phyloP scores from a whole-genome alignment of 2,797 vertebrate species.

The Mus caroli region DNA sequence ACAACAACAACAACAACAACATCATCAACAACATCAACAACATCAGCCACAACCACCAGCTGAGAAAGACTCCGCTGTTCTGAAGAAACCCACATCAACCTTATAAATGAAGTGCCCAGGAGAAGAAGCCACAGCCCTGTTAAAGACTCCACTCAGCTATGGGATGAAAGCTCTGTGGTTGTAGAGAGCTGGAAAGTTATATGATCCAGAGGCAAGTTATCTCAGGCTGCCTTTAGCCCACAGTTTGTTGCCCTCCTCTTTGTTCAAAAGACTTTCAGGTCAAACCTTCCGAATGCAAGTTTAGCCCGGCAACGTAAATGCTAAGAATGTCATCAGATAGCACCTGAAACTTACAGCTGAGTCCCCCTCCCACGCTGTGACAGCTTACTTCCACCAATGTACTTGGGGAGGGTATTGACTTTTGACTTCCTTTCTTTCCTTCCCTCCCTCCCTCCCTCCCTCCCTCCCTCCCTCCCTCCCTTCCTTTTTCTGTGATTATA shows the following conservation, averaged over 20 bases:
- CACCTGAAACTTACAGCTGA: background rate
- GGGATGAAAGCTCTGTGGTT: too few relatives aligned
- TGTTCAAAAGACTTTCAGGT: background rate
- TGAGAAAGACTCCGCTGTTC: background rate
- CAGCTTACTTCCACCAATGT: background rate
- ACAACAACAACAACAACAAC: background rate
- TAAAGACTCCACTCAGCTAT: background rate
- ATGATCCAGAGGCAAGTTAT: background rate
- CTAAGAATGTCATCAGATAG: background rate
- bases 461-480: too few relatives aligned
- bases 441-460: too few relatives aligned
- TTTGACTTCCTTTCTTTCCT: background rate
- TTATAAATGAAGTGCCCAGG: background rate
- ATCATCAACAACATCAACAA: background rate
- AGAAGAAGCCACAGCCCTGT: background rate
- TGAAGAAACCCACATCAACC: background rate
- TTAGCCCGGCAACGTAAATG: background rate
- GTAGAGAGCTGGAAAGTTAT: background rate
- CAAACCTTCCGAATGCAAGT: background rate
- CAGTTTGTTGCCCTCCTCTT: background rate
- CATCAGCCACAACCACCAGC: background rate
- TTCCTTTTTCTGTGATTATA: background rate
- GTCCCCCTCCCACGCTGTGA: fast-evolving
- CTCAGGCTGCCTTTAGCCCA: background rate
- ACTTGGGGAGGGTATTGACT: background rate